These are phyloP conservation scores for Hemicordylus capensis DNA, from an alignment of 2,113 vertebrate species.

Conservation along the genomic window DNA sequence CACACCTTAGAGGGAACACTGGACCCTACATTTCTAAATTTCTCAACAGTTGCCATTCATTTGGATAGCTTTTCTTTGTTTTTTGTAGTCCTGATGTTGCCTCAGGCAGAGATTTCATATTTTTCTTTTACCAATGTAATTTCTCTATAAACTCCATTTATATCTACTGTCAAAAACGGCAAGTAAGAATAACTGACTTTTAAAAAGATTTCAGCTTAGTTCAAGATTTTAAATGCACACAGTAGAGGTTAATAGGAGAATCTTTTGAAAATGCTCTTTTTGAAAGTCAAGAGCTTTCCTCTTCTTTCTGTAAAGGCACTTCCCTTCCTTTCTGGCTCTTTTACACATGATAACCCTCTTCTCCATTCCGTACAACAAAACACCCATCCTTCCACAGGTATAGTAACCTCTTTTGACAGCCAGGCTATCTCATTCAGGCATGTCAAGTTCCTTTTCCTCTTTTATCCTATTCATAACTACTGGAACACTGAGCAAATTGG, in stretches of 20 bases:
- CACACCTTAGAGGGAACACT: too few relatives aligned
- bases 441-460: neutral
- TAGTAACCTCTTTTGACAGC: neutral
- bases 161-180: constrained; percentile 31
- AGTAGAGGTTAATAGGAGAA: neutral
- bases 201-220: constrained; percentile 40
- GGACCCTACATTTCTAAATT: too few relatives aligned
- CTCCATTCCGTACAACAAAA: neutral
- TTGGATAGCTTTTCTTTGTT: constrained; percentile 14
- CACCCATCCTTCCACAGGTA: constrained; percentile 24
- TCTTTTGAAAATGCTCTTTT: constrained; percentile 40
- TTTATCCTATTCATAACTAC: neutral
- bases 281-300: constrained; percentile 48
- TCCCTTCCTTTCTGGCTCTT: too few relatives aligned
- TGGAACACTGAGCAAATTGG: neutral
- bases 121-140: constrained; percentile 18
- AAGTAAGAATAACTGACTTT: constrained; percentile 44
- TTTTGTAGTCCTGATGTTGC: neutral
- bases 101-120: constrained; percentile 23
- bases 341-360: constrained; percentile 13
- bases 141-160: constrained; percentile 42
- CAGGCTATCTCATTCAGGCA: neutral
- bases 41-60: neutral
- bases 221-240: constrained; percentile 31
- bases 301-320: constrained; percentile 35